These are phyloP conservation scores for Nasonia longicornis DNA, from an alignment of 1,140 invertebrate genomes.

Conservation along the genomic window DNA sequence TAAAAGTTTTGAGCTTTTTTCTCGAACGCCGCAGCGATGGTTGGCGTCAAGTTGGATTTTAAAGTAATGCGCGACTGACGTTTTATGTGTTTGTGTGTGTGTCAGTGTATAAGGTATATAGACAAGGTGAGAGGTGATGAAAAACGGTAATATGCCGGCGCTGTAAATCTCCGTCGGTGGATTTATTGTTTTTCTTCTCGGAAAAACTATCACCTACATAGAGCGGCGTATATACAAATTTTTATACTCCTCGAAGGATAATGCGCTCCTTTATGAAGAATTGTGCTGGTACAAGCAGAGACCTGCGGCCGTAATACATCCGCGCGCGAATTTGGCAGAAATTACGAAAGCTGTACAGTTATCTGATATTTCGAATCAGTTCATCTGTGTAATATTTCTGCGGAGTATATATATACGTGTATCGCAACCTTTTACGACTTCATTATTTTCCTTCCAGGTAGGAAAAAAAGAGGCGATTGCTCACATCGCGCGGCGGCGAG, in stretches of 20 bases:
- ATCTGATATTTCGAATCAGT: not conserved
- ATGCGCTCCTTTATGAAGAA: not conserved
- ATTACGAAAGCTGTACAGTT: not conserved
- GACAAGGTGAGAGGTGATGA: not conserved
- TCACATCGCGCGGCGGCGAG: not conserved
- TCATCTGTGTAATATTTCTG: not conserved
- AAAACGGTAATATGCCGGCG: not conserved
- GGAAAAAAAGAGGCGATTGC: not conserved
- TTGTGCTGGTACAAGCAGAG: not conserved
- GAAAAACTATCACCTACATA: slow-evolving; percentile 3
- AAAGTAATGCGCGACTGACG: not conserved
- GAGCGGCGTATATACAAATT: not conserved
- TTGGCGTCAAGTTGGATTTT: not conserved
- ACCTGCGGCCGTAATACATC: not conserved
- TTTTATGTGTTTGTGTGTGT: not conserved
- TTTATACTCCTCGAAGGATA: not conserved
- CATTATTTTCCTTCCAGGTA: not conserved
- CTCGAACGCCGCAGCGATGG: not conserved
- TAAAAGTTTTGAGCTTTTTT: not conserved
- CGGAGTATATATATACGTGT: not conserved
- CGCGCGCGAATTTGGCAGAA: not conserved
- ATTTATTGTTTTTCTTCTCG: not conserved
- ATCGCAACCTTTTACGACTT: slow-evolving; percentile 1
- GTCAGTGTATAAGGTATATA: not conserved
- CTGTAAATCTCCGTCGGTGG: not conserved